Evolutionary conservation across 2,888 invertebrate genomes (phyloP).

Genomic region (Xanthorhoe designata): DNA sequence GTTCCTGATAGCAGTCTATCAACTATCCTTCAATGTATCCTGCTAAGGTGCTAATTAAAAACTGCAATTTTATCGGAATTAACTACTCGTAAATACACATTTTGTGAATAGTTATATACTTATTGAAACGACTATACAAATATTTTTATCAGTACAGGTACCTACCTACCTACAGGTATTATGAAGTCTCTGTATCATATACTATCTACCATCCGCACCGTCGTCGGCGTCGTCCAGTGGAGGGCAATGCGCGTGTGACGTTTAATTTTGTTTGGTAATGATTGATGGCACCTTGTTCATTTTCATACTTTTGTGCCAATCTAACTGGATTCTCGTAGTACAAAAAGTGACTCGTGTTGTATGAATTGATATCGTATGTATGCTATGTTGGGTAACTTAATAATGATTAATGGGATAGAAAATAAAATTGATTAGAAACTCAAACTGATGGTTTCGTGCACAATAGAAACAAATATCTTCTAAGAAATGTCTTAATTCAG

Average conservation of each 20-base stretch:
- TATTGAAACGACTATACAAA: too few species aligned
- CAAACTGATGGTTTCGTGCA: too few species aligned
- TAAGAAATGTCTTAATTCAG: too few species aligned
- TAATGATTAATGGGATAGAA: too few species aligned
- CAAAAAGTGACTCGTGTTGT: neutral
- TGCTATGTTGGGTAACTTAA: neutral
- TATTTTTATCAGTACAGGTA: neutral
- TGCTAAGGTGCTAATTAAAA: too few species aligned
- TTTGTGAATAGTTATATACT: too few species aligned
- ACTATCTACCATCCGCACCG: conserved; percentile 53
- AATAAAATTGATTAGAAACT: too few species aligned
- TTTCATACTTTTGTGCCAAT: conserved; percentile 69
- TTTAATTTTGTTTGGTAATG: conserved; percentile 83
- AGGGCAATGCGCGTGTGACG: conserved; percentile 77
- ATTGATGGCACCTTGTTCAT: conserved; percentile 78
- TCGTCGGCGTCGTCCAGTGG: conserved; percentile 58
- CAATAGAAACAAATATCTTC: too few species aligned
- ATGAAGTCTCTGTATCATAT: conserved; percentile 48
- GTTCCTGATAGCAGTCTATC: too few species aligned
- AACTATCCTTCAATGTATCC: too few species aligned
- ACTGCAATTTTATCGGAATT: too few species aligned
- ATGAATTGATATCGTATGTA: neutral
- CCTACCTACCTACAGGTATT: neutral
- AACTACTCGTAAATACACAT: too few species aligned
- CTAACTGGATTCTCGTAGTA: conserved; percentile 20